Conservation (phyloP, 2,113 vertebrate genomes). For the Cardinalis cardinalis region DNA sequence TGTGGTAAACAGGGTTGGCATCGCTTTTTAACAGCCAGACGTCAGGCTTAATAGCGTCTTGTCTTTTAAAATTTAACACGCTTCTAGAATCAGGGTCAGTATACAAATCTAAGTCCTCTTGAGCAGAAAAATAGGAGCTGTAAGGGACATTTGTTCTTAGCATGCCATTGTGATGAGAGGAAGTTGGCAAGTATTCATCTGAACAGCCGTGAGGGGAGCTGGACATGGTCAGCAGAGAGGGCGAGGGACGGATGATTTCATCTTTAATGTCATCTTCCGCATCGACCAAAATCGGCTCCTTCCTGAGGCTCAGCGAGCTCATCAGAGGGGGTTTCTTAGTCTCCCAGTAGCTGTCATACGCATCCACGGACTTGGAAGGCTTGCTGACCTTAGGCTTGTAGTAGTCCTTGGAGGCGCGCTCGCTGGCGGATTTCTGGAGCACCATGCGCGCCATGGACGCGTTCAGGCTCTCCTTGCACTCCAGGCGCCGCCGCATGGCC, state of each 20-base stretch:
- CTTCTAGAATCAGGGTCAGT: conserved; percentile 85
- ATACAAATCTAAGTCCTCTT: conserved; percentile 94
- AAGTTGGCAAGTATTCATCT: conserved; percentile 82
- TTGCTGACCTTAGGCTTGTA: conserved; percentile 88
- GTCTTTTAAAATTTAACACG: conserved; percentile 76
- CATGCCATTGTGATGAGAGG: conserved; percentile 76
- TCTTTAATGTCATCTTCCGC: conserved; percentile 88
- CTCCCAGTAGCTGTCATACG: conserved; percentile 92
- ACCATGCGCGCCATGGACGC: conserved; percentile 85
- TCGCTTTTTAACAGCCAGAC: conserved; percentile 73
- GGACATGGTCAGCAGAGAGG: conserved; percentile 84
- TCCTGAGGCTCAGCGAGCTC: conserved; percentile 87
- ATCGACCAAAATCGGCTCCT: conserved; percentile 84
- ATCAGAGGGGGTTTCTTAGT: conserved; percentile 86
- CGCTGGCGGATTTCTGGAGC: conserved; percentile 81
- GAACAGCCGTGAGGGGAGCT: conserved; percentile 81
- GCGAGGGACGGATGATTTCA: conserved; percentile 87
- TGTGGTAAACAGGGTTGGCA: conserved; percentile 71
- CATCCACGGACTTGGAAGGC: conserved; percentile 90
- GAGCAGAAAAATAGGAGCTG: conserved; percentile 83
- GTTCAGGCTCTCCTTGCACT: conserved; percentile 80
- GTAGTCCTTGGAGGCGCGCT: conserved; percentile 84
- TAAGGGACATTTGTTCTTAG: conserved; percentile 75
- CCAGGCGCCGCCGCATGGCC: conserved; percentile 83
- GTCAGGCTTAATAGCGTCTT: conserved; percentile 74